Conservation (phyloP, 2,888 invertebrate genomes). For the Steinernema scapterisci region DNA sequence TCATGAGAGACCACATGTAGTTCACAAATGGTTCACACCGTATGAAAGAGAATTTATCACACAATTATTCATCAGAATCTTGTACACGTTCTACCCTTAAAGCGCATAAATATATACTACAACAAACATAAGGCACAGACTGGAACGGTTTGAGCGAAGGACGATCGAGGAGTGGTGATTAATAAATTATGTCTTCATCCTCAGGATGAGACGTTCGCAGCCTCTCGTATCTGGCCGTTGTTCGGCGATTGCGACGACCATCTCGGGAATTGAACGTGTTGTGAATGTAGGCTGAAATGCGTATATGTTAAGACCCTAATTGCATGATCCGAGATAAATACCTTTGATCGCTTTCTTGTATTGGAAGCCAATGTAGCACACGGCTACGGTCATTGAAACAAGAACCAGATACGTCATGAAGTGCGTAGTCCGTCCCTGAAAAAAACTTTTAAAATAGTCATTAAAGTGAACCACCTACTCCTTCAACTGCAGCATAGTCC, state of each 20-base stretch:
- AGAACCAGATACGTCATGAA: conserved; percentile 1
- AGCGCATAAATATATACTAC: background rate
- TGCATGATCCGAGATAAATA: background rate
- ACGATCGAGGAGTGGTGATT: background rate
- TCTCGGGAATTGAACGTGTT: background rate
- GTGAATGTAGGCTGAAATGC: background rate
- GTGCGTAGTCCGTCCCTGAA: background rate
- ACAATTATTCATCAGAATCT: too few species aligned
- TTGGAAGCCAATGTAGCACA: background rate
- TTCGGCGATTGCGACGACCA: background rate
- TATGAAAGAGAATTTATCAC: too few species aligned
- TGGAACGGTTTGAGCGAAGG: background rate
- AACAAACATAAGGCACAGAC: background rate
- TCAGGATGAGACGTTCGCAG: background rate
- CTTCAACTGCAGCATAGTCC: background rate
- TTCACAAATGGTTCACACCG: too few species aligned
- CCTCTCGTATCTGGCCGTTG: background rate
- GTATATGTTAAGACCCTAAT: background rate
- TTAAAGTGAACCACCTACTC: background rate
- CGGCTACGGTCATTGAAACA: background rate
- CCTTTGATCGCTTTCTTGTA: background rate
- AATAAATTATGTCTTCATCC: conserved; percentile 14
- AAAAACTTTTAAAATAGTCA: background rate
- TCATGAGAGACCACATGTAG: too few species aligned
- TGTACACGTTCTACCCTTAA: too few species aligned